Conservation (phyloP, 2,888 invertebrate genomes). For the Campopleginae sp. region DNA sequence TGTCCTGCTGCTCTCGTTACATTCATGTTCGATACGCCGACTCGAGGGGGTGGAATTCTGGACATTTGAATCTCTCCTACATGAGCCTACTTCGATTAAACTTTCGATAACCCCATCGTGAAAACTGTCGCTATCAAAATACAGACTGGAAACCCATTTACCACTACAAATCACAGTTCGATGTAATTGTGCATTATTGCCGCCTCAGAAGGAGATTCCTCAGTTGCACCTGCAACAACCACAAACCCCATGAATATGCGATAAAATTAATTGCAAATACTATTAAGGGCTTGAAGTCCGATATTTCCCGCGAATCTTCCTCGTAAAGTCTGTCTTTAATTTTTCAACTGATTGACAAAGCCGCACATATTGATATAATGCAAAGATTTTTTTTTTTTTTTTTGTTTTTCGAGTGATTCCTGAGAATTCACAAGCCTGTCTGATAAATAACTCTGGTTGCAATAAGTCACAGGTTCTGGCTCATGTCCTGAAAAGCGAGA, state of each 20-base stretch:
- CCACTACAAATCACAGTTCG: slow-evolving; percentile 10
- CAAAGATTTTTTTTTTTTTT: no score
- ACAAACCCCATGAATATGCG: neutral
- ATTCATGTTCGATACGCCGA: slow-evolving; percentile 8
- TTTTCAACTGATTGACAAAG: neutral
- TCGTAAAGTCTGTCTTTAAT: neutral
- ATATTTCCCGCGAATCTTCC: no score
- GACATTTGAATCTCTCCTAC: slow-evolving; percentile 64
- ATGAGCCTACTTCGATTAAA: slow-evolving; percentile 54
- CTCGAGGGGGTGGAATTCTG: slow-evolving; percentile 11
- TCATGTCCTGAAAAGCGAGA: slow-evolving; percentile 40
- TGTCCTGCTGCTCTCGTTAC: slow-evolving; percentile 35
- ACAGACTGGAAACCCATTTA: slow-evolving; percentile 51
- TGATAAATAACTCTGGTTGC: slow-evolving; percentile 5
- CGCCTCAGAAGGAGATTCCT: neutral
- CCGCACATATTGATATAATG: neutral
- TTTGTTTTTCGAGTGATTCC: neutral
- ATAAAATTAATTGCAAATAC: neutral
- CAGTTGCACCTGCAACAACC: slow-evolving; percentile 61
- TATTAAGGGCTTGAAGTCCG: neutral
- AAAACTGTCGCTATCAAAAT: neutral
- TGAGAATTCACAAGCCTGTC: neutral
- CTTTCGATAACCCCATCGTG: slow-evolving; percentile 40
- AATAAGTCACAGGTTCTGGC: slow-evolving; percentile 16
- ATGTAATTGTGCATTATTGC: neutral